These are phyloP conservation scores for Acanthosepion esculentum DNA, from an alignment of 2,888 invertebrate species.

Conservation along the genomic window DNA sequence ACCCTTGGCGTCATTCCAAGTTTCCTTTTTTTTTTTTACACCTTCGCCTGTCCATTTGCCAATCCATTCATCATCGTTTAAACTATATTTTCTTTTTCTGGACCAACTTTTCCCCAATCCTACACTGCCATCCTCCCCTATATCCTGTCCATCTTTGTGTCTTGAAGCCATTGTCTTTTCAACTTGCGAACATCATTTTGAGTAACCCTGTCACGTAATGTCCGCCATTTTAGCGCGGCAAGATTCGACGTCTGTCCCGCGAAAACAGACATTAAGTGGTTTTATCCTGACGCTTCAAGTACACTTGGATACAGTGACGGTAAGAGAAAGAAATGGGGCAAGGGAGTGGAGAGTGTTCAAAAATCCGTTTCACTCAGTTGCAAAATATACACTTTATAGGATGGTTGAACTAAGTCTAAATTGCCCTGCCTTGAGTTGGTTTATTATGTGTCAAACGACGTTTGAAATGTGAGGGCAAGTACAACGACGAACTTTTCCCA, in stretches of 20 bases:
- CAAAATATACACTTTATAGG: neutral
- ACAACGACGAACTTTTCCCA: neutral
- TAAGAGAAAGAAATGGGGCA: neutral
- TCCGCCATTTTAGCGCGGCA: neutral
- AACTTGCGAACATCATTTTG: neutral
- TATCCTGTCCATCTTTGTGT: neutral
- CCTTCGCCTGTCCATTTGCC: neutral
- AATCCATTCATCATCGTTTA: neutral
- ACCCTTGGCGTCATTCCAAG: neutral
- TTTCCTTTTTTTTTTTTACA: neutral
- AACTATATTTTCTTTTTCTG: neutral
- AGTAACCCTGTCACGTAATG: constrained; percentile 20
- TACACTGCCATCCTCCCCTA: neutral
- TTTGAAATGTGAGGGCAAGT: neutral
- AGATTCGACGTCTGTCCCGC: constrained; percentile 18
- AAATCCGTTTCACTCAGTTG: neutral
- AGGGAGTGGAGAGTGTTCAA: neutral
- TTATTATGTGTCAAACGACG: neutral
- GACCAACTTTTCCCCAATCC: neutral
- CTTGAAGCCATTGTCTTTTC: neutral
- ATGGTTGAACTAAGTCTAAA: neutral
- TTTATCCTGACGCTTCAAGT: neutral
- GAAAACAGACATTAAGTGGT: constrained; percentile 33
- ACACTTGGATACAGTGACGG: neutral
- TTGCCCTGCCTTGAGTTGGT: neutral